Percentiles rank a stretch among this genome's conserved stretches.
Evolutionary conservation across 2,113 vertebrate genomes (phyloP).

Genomic region (Cromileptes altivelis): DNA sequence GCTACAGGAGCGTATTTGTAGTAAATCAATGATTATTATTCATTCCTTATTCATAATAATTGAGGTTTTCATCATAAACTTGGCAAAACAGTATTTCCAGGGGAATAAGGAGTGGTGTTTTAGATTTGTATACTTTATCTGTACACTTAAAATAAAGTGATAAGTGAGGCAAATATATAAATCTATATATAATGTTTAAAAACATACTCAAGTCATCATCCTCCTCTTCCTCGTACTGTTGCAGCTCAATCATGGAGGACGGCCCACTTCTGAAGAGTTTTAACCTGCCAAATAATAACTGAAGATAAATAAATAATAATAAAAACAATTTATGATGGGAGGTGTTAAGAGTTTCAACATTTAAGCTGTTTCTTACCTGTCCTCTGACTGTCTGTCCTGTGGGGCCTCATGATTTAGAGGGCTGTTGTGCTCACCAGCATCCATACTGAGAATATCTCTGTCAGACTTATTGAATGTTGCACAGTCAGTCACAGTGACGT

Average conservation of each 20-base stretch:
- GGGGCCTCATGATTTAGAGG: not conserved
- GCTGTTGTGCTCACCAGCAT: not conserved
- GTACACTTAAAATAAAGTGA: not conserved
- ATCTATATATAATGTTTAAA: not conserved
- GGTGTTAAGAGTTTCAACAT: not conserved
- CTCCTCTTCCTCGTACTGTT: slow-evolving; percentile 60
- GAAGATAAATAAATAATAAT: not conserved
- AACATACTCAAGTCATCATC: slow-evolving; percentile 59
- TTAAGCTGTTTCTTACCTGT: slow-evolving; percentile 46
- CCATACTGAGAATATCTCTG: not conserved
- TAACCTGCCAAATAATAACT: slow-evolving; percentile 52
- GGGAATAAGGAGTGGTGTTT: not conserved
- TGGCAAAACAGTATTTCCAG: not conserved
- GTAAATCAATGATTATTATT: not conserved
- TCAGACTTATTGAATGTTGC: not conserved
- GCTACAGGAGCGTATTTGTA: not conserved
- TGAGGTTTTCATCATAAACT: not conserved
- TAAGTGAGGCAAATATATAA: not conserved
- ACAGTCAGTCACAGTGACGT: not conserved
- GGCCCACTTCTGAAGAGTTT: slow-evolving; percentile 77
- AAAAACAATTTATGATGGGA: not conserved
- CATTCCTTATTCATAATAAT: not conserved
- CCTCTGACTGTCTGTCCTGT: slow-evolving; percentile 20
- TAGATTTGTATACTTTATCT: not conserved
- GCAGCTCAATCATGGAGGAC: slow-evolving; percentile 73